These are phyloP conservation scores for Cydia amplana DNA, from an alignment of 1,140 invertebrate genomes.

Conservation along the genomic window DNA sequence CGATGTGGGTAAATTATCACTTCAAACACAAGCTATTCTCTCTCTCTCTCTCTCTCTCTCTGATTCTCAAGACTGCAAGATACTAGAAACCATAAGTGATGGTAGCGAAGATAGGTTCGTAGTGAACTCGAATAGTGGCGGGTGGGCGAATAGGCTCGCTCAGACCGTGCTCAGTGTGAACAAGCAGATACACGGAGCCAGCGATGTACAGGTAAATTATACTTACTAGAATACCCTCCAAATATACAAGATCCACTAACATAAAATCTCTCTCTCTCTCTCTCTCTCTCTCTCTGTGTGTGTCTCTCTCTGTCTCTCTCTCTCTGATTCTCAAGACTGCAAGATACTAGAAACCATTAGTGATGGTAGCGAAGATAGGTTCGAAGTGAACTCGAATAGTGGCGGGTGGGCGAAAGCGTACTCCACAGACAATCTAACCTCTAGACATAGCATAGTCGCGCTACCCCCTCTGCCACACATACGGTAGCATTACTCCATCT, in stretches of 20 bases:
- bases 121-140: conserved; percentile 53
- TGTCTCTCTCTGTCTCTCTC: too few species aligned
- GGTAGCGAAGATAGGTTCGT: conserved; percentile 55
- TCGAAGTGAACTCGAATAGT: conserved; percentile 51
- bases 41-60: too few species aligned
- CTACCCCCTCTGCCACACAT: too few species aligned
- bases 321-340: too few species aligned
- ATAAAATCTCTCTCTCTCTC: too few species aligned
- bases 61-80: too few species aligned
- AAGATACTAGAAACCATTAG: conserved; percentile 41
- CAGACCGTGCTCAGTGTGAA: conserved; percentile 67
- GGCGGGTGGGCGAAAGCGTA: conserved; percentile 52
- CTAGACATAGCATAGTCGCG: too few species aligned
- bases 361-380: conserved; percentile 56
- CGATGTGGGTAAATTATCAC: conserved; percentile 59
- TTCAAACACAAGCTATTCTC: too few species aligned
- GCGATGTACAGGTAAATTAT: conserved; percentile 63
- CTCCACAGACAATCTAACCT: conserved; percentile 69
- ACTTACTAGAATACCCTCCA: neutral
- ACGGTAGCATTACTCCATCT: too few species aligned
- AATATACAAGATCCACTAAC: too few species aligned
- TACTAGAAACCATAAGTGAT: conserved; percentile 46
- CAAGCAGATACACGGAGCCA: conserved; percentile 65
- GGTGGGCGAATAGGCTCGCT: conserved; percentile 56
- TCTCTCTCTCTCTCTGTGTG: too few species aligned